Evolutionary conservation across 2,113 vertebrate species (phyloP).

Genomic region (Mustela nigripes): DNA sequence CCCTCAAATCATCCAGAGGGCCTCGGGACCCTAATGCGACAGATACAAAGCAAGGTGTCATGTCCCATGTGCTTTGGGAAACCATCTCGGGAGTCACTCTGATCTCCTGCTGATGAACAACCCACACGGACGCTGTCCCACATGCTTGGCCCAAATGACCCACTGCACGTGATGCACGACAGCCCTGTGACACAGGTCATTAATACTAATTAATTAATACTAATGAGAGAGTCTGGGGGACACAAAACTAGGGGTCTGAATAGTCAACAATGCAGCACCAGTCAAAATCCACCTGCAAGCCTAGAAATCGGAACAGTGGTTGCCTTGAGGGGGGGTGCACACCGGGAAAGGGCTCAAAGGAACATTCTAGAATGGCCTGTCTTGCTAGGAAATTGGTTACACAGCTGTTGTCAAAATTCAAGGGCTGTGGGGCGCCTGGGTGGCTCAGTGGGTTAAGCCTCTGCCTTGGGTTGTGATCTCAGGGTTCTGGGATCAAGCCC

Average conservation of each 20-base stretch:
- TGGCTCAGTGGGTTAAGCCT: no score
- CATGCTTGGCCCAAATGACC: neutral
- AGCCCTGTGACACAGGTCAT: neutral
- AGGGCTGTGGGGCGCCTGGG: neutral
- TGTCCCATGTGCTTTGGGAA: neutral
- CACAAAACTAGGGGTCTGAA: neutral
- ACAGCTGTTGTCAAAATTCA: neutral
- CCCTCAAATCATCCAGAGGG: neutral
- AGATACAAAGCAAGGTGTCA: neutral
- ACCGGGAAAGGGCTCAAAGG: neutral
- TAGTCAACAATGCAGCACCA: neutral
- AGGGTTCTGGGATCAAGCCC: no score
- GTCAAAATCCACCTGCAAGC: neutral
- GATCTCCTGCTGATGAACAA: neutral
- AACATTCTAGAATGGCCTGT: constrained; percentile 31
- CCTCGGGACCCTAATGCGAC: neutral
- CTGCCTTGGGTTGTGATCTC: no score
- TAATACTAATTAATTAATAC: neutral
- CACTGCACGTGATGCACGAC: neutral
- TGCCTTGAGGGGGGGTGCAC: neutral
- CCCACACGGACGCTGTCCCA: neutral
- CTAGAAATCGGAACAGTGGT: neutral
- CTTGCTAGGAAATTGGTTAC: neutral
- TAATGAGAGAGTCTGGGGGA: neutral
- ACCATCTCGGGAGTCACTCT: neutral